phyloP scores from a whole-genome alignment of 2,888 invertebrate species.

The Lasioglossum pauxillum region DNA sequence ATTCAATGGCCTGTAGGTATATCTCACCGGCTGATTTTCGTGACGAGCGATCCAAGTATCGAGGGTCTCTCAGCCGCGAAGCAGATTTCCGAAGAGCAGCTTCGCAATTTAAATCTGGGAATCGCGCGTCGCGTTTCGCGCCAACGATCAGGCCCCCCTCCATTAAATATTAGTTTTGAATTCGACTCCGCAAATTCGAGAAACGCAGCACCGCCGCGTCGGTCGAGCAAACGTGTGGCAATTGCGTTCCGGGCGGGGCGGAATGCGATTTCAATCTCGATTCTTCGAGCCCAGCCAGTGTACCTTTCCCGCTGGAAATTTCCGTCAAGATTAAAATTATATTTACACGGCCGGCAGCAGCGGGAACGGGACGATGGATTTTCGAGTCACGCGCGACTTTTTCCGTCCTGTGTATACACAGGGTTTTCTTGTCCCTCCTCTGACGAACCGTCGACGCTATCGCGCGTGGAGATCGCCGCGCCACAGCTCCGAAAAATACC shows the following conservation, averaged over 20 bases:
- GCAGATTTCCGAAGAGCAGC: background rate
- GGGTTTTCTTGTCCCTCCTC: constrained; percentile 5
- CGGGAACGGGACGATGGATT: constrained; percentile 35
- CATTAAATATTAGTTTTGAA: constrained; percentile 32
- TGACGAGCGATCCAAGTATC: background rate
- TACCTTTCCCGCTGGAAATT: constrained; percentile 31
- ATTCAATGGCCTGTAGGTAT: no score
- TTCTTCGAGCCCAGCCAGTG: constrained; percentile 3
- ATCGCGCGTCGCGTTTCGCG: background rate
- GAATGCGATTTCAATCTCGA: constrained; percentile 43
- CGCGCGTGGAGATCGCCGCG: constrained; percentile 39
- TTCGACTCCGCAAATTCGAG: constrained; percentile 25
- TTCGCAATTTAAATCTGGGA: background rate
- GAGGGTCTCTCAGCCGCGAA: background rate
- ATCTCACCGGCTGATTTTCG: no score
- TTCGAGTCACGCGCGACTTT: constrained; percentile 44
- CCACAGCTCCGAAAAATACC: background rate
- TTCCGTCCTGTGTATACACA: constrained; percentile 53
- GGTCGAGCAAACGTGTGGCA: constrained; percentile 37
- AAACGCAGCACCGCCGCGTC: background rate
- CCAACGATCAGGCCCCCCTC: background rate
- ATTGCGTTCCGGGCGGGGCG: constrained; percentile 3
- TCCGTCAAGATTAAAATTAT: constrained; percentile 65
- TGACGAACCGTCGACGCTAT: constrained; percentile 64
- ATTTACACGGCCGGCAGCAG: constrained; percentile 54